phyloP scores from a whole-genome alignment of 2,113 vertebrate genomes.

The Rhadina sibilatrix region DNA sequence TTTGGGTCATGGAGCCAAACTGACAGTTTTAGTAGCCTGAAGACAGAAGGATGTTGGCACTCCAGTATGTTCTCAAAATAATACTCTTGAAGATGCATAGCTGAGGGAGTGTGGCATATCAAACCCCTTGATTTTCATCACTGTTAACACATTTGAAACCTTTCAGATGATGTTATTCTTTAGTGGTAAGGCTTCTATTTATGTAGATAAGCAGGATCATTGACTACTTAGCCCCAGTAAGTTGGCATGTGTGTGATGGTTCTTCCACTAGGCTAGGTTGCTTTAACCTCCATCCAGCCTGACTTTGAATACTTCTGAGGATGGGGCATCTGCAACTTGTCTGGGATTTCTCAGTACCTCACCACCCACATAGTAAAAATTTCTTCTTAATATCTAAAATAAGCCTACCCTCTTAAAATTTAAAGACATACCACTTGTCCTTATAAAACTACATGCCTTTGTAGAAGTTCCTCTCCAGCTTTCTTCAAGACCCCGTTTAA shows the following conservation, averaged over 20 bases:
- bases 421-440: neutral
- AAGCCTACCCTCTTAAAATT: neutral
- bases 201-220: neutral
- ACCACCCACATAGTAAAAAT: neutral
- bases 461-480: neutral
- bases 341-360: neutral
- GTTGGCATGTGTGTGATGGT: neutral
- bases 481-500: neutral
- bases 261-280: neutral
- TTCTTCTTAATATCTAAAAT: neutral
- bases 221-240: neutral
- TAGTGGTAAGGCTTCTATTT: neutral
- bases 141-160: neutral
- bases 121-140: neutral
- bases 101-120: neutral
- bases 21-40: neutral
- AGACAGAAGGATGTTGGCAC: neutral
- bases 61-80: neutral
- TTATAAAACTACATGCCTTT: neutral
- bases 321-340: neutral
- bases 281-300: neutral
- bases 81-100: neutral
- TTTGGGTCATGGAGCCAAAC: neutral
- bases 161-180: neutral
- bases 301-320: neutral